These are phyloP conservation scores for Clarias fuscus DNA, from an alignment of 2,797 vertebrate species.

Conservation along the genomic window DNA sequence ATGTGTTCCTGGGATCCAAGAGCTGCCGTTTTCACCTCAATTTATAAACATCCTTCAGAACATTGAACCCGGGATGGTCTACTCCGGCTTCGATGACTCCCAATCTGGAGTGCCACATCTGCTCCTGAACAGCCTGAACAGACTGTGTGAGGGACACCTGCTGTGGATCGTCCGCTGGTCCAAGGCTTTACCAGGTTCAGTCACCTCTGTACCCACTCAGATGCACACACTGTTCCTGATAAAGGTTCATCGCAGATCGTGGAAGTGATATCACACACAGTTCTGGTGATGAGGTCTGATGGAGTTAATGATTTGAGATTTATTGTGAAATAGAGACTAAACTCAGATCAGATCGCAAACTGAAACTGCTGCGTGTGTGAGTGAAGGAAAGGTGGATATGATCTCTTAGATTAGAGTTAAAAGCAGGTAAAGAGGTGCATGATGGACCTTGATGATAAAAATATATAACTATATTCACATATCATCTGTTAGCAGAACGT, in stretches of 20 bases:
- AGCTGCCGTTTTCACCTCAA: conserved; percentile 84
- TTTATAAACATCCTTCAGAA: conserved; percentile 86
- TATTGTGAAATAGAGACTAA: neutral
- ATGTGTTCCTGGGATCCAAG: conserved; percentile 79
- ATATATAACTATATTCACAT: no score
- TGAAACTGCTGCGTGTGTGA: neutral
- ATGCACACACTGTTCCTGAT: neutral
- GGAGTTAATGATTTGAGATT: conserved; percentile 4
- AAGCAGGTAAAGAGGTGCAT: neutral
- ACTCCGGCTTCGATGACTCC: conserved; percentile 85
- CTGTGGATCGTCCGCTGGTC: conserved; percentile 97
- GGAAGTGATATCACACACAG: neutral
- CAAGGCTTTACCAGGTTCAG: conserved; percentile 94
- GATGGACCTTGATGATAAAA: neutral
- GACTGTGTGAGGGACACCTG: conserved; percentile 92
- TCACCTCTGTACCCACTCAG: neutral
- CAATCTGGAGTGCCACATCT: conserved; percentile 84
- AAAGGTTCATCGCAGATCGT: neutral
- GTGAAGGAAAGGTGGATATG: neutral
- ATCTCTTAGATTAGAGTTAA: neutral
- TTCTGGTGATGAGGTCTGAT: neutral
- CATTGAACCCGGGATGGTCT: conserved; percentile 91
- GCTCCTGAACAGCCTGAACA: conserved; percentile 91
- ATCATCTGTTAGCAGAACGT: neutral
- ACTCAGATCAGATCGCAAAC: neutral